Evolutionary conservation across 2,888 invertebrate species (phyloP).

Genomic region (Cephus pygmeus): DNA sequence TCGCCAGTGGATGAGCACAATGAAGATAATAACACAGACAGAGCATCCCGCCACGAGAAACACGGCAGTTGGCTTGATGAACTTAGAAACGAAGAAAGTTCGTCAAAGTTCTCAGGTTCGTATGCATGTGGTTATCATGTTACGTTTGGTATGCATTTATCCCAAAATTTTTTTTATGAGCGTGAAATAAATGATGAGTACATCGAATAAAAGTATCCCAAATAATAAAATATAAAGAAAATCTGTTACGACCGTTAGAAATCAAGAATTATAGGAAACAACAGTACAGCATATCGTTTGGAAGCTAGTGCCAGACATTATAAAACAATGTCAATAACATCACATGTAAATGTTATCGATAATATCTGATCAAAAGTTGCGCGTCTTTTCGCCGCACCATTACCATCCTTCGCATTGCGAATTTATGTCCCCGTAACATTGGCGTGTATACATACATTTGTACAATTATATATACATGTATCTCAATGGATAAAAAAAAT

Average conservation of each 20-base stretch:
- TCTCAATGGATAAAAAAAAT: conserved; percentile 23
- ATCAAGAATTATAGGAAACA: neutral
- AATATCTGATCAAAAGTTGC: neutral
- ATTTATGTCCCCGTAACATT: neutral
- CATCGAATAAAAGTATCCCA: neutral
- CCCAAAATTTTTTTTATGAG: neutral
- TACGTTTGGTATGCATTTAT: neutral
- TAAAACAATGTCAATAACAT: neutral
- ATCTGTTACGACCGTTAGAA: neutral
- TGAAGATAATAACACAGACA: neutral
- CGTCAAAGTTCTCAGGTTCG: conserved; percentile 2
- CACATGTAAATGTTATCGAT: neutral
- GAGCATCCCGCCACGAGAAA: neutral
- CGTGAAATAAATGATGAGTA: neutral
- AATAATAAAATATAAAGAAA: neutral
- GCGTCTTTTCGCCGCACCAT: neutral
- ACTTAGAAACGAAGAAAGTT: neutral
- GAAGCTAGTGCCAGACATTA: neutral
- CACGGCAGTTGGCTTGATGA: neutral
- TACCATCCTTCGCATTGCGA: neutral
- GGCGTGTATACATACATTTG: neutral
- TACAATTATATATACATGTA: neutral
- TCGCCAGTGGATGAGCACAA: neutral
- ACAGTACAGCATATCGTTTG: neutral
- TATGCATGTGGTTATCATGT: neutral